Evolutionary conservation across 1,140 invertebrate genomes (phyloP), one percentile per base, ranked within the genome.

Genomic region (Harpegnathos saltator): DNA sequence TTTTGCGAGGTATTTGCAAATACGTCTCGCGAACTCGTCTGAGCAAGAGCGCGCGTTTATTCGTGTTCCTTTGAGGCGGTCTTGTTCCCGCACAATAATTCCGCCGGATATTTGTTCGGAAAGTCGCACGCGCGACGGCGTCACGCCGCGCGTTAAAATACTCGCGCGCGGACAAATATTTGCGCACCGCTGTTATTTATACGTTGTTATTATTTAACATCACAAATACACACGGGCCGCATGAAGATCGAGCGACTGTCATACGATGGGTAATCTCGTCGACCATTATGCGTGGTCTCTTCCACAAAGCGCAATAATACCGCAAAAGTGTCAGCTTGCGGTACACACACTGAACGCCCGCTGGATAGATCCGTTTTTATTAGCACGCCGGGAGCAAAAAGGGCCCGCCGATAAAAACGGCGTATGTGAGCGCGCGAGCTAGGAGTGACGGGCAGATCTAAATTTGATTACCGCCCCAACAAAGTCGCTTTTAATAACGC

Each of bases 291-390:
- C 65, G 75, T 69, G 33, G 52, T 80, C 33, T 80, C 33, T 58
- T 80, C 54, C 54, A 80, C 75, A 80, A 71, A 71, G 65, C 52
- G 54, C 75, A 71, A 80, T 71, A 80, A 80, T 80, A 69, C 52
- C 75, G 22, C 75, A 56, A 69, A 78, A 80, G 75, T 71, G 65
- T 71, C 63, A 80, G 75, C 75, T 80, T 69, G 65, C 75, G 33
- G 29, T 63, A 77, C 74, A 77, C 74, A 77, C 33, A 77, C 62
- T 77, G 74, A 77, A 77, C 75, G 65, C 75, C 75, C 58, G 75
- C 65, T 80, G 75, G 78, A 74, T 82, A 74, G 58, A 82, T 82
- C 26, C 69, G 78, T 82, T 82, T 82, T 82, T 82, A 82, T 82
- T 82, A 82, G 71, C 78, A 54, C 65, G 44, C 44, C n/a, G 33